These are phyloP conservation scores for Rotaria magnacalcarata DNA, from an alignment of 2,888 invertebrate genomes.

Conservation along the genomic window DNA sequence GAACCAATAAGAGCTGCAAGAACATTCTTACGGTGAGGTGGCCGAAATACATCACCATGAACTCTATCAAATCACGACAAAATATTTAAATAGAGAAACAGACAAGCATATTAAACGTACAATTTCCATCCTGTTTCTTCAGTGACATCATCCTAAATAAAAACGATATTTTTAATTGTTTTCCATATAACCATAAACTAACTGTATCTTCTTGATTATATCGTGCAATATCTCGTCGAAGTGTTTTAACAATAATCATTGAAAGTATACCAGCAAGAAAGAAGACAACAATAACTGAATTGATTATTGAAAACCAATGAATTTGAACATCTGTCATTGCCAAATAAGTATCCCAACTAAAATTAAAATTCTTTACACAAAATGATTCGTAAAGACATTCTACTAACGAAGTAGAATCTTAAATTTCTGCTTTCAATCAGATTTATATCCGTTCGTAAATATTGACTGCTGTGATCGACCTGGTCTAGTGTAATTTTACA, in stretches of 20 bases:
- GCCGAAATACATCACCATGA: slow-evolving; percentile 93
- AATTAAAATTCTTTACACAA: background rate
- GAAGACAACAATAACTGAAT: slow-evolving; percentile 90
- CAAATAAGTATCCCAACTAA: slow-evolving; percentile 84
- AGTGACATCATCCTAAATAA: slow-evolving; percentile 78
- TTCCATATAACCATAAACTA: background rate
- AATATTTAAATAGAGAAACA: background rate
- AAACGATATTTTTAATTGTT: background rate
- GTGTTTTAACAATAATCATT: slow-evolving; percentile 91
- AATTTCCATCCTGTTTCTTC: slow-evolving; percentile 99
- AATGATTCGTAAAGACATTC: no score
- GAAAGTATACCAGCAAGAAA: slow-evolving; percentile 94
- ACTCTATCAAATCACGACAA: slow-evolving; percentile 61
- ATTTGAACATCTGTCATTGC: slow-evolving; percentile 95
- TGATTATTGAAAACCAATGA: slow-evolving; percentile 98
- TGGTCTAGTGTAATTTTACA: no score
- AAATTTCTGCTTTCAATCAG: no score
- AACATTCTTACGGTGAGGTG: slow-evolving; percentile 79
- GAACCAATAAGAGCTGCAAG: slow-evolving; percentile 89
- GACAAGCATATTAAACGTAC: background rate
- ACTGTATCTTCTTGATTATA: slow-evolving; percentile 65
- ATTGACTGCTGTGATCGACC: no score
- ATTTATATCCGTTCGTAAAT: no score
- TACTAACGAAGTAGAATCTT: no score
- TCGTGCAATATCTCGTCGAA: slow-evolving; percentile 85